Base-by-base conservation (phyloP, 2,113 vertebrate genomes). In the Isurus oxyrinchus region DNA sequence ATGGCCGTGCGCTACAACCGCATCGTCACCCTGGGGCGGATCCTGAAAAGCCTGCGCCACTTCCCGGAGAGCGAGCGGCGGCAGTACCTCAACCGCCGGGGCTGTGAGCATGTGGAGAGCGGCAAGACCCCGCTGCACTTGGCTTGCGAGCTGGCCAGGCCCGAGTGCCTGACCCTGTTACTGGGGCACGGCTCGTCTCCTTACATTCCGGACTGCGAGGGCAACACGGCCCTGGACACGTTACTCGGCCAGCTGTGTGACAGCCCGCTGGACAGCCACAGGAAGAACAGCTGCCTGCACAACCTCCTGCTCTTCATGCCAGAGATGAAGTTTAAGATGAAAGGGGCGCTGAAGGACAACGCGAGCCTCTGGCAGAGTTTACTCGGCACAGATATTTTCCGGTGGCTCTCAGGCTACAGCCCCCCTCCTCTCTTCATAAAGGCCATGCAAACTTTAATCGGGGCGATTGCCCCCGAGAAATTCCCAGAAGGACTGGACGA, bases 1-100 rank as follows among this genome's bases (percentile, higher is more conserved):
- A 97, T 99, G 97, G 99, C 99, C 0, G 98, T 99, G n/a, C 98
- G 99, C 96, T 99, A 99, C 97, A 97, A 99, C 97, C 99, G 99
- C 0, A 96, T 98, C 53, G 97, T 96, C 6, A 97, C 99, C 96
- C 98, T 99, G 11, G 96, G 97, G 55, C 97, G 98, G 96, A 99
- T 99, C 96, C 96, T 98, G 97, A 97, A 97, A 84, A 96, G 98
- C 5, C 69, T 98, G 53, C 98, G 98, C 16, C 97, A 97, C 96
- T 97, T 98, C 21, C 96, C 98, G 0, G 97, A 97, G 0, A 84
- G 95, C 0, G 97, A 97, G 93, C 97, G 97, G 5, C 97, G 79
- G 0, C 96, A 96, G 25, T 98, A 98, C 97, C 97, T 99, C 96
- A 98, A 99, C 97, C 97, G 98, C 40, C 97, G 96, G 1, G 98